A percentile compares a stretch with the other conserved stretches of the same genome.
Conservation (phyloP, 2,797 vertebrate genomes). For the Falco peregrinus region DNA sequence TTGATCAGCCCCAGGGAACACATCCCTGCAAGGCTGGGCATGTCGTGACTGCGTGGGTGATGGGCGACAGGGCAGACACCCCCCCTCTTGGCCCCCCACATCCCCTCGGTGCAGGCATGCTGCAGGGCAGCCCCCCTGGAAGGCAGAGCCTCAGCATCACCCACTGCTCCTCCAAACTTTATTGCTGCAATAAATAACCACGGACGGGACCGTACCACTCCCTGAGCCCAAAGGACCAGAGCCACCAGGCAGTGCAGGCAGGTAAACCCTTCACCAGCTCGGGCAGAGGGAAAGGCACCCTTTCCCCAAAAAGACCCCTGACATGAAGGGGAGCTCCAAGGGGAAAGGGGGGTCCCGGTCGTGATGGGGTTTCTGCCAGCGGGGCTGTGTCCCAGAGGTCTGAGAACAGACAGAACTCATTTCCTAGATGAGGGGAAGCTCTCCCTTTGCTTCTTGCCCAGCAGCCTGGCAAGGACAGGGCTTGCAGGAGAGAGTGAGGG, state of each 20-base stretch:
- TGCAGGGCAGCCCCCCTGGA: background rate
- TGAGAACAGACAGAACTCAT: background rate
- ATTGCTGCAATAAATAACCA: constrained; percentile 59
- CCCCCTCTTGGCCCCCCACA: rapidly evolving
- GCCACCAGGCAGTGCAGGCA: background rate
- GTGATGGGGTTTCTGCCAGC: background rate
- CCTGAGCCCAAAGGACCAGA: background rate
- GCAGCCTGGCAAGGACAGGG: background rate
- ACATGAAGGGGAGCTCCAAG: background rate
- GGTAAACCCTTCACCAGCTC: background rate
- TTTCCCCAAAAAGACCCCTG: background rate
- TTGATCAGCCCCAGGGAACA: too few species aligned
- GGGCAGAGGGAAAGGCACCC: background rate
- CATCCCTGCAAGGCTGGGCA: too few species aligned
- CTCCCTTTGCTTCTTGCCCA: background rate
- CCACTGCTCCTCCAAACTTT: constrained; percentile 35
- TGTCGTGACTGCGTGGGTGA: background rate
- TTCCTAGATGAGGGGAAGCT: background rate
- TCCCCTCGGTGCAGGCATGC: too few species aligned
- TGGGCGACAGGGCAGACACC: background rate
- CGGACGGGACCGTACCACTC: background rate
- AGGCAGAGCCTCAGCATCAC: background rate
- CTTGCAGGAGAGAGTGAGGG: background rate
- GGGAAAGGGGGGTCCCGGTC: background rate
- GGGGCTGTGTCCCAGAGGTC: background rate